phyloP scores from a whole-genome alignment of 2,888 invertebrate genomes.

The Balanococcus diminutus region DNA sequence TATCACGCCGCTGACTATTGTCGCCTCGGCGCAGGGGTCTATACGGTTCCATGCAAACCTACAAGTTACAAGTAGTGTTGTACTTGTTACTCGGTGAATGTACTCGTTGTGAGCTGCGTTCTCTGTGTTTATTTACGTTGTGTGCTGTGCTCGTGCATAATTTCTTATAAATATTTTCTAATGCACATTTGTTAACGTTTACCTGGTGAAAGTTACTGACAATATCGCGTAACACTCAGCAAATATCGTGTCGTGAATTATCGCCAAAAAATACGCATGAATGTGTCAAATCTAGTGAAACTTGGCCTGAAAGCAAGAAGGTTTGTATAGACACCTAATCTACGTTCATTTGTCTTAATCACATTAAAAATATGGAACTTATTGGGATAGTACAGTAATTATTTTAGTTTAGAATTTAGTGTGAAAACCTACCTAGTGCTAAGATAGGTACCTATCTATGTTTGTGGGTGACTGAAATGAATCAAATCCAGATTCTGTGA shows the following conservation, averaged over 20 bases:
- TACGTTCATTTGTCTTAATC: background rate
- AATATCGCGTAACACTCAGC: background rate
- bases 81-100: slow-evolving; percentile 34
- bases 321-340: background rate
- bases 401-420: background rate
- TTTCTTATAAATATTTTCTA: slow-evolving; percentile 21
- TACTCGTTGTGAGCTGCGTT: background rate
- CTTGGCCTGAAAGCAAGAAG: slow-evolving; percentile 19
- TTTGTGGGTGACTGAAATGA: no score
- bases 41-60: background rate
- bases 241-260: slow-evolving; percentile 15
- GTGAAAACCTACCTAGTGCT: background rate
- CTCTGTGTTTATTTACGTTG: slow-evolving; percentile 28
- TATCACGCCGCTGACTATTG: no score
- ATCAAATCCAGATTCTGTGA: no score
- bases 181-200: slow-evolving; percentile 6
- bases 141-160: background rate
- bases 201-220: slow-evolving; percentile 20
- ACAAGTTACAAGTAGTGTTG: slow-evolving; percentile 6
- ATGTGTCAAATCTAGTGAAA: slow-evolving; percentile 26
- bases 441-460: no score
- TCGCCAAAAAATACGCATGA: slow-evolving; percentile 25
- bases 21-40: no score
- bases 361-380: background rate
- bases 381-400: background rate